Conservation (phyloP, 2,888 invertebrate genomes). For the Syrista parreyssii region DNA sequence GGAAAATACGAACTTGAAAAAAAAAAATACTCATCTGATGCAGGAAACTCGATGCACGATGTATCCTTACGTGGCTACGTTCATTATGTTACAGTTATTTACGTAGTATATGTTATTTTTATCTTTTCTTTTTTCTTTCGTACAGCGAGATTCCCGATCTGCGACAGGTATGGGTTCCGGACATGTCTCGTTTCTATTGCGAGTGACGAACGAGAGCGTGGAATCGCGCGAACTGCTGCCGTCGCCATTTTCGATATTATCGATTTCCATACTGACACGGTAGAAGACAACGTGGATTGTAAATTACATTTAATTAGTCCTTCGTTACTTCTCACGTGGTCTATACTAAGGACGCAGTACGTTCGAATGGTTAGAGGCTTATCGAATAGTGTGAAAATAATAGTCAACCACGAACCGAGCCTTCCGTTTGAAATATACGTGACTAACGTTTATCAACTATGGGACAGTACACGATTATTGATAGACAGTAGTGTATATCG, state of each 20-base stretch:
- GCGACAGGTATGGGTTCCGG: too few species aligned
- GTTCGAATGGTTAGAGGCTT: not conserved
- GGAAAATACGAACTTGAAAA: not conserved
- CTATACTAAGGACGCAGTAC: not conserved
- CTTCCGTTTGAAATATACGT: slow-evolving; percentile 12
- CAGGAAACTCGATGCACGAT: not conserved
- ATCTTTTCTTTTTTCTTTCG: not conserved
- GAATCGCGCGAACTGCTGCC: not conserved
- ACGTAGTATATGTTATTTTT: not conserved
- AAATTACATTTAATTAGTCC: not conserved
- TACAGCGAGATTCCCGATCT: not conserved
- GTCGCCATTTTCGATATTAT: not conserved
- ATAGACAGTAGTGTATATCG: not conserved
- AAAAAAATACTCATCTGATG: not conserved
- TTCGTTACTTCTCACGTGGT: not conserved
- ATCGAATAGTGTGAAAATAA: not conserved
- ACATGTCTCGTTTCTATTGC: not conserved
- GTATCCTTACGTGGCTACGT: not conserved
- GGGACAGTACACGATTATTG: slow-evolving; percentile 2
- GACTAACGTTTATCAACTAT: slow-evolving; percentile 22
- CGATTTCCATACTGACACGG: not conserved
- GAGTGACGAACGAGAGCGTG: not conserved
- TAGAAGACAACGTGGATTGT: not conserved
- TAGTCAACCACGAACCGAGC: not conserved
- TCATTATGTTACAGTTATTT: not conserved